Evolutionary conservation across 2,797 vertebrate genomes (phyloP).

Genomic region (Clamator glandarius): DNA sequence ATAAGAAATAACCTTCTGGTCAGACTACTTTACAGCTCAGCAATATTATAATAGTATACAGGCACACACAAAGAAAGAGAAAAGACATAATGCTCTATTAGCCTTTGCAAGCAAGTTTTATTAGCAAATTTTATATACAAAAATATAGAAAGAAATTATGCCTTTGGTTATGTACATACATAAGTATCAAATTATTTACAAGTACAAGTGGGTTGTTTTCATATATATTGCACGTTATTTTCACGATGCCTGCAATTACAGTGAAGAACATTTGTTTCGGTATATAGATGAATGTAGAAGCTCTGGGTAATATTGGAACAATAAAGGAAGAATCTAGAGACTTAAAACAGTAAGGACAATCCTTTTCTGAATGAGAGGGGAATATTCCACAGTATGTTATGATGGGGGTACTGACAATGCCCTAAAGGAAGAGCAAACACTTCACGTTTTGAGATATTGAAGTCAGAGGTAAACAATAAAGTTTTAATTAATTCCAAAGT

Average conservation of each 20-base stretch:
- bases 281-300: neutral
- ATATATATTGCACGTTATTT: neutral
- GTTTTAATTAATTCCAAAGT: neutral
- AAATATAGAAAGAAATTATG: neutral
- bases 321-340: neutral
- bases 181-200: neutral
- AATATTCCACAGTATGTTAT: neutral
- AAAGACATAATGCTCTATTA: neutral
- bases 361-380: neutral
- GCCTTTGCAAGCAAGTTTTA: neutral
- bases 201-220: neutral
- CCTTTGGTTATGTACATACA: rapidly evolving
- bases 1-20: neutral
- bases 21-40: neutral
- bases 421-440: neutral
- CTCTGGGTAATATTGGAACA: neutral
- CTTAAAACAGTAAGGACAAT: neutral
- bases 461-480: neutral
- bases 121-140: neutral
- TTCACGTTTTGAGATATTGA: neutral
- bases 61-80: neutral
- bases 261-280: neutral
- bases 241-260: neutral
- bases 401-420: neutral
- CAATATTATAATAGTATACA: neutral